Conservation (phyloP, 2,797 vertebrate species). For the Mormyrops boulengeri region DNA sequence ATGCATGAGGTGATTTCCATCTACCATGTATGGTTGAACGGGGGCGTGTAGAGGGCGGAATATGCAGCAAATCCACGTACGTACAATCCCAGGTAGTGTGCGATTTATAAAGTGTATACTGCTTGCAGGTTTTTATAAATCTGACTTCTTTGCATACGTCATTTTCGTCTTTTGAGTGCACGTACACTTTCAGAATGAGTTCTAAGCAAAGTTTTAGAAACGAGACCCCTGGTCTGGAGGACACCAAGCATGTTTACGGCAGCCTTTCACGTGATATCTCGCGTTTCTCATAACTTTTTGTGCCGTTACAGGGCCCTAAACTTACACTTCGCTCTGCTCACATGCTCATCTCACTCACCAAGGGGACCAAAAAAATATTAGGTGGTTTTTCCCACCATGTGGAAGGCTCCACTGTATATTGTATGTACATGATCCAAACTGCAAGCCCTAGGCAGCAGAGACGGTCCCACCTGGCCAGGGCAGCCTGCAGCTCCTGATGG, state of each 20-base stretch:
- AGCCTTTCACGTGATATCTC: not conserved
- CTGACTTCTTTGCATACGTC: too few relatives aligned
- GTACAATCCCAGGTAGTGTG: too few relatives aligned
- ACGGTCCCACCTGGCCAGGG: slow-evolving; percentile 49
- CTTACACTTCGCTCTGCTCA: not conserved
- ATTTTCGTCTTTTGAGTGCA: too few relatives aligned
- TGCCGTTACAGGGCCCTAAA: not conserved
- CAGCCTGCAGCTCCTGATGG: slow-evolving; percentile 63
- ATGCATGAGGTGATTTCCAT: too few relatives aligned
- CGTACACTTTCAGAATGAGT: too few relatives aligned
- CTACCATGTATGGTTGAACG: too few relatives aligned
- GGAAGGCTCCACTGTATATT: not conserved
- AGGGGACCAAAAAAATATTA: not conserved
- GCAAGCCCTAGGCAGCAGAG: not conserved
- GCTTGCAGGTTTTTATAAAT: too few relatives aligned
- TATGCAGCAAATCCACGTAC: too few relatives aligned
- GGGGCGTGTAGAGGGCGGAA: too few relatives aligned
- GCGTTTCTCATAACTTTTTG: not conserved
- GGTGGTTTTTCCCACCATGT: not conserved
- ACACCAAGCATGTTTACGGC: not conserved
- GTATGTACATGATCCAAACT: not conserved
- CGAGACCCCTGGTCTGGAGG: not conserved
- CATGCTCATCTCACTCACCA: too few relatives aligned
- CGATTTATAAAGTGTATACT: too few relatives aligned
- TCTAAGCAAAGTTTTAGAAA: too few relatives aligned